These are phyloP conservation scores for Cynodonichthys magdalenae DNA, from an alignment of 2,797 vertebrate species.

Conservation along the genomic window DNA sequence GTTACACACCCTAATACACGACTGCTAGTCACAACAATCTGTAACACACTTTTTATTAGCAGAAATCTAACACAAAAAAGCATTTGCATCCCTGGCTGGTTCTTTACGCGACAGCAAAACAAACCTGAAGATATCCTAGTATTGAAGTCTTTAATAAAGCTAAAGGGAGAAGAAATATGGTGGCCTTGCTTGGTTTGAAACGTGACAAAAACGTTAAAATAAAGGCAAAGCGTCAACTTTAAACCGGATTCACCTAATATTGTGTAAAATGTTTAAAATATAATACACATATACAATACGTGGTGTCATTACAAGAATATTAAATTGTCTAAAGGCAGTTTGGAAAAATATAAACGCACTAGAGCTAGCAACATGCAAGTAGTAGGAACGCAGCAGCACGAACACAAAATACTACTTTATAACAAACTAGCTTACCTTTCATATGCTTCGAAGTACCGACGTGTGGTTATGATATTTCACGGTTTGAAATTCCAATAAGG, in stretches of 20 bases:
- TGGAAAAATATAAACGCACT: too few relatives aligned
- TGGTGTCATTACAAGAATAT: not conserved
- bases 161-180: not conserved
- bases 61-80: constrained; percentile 1
- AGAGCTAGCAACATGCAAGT: constrained; percentile 18
- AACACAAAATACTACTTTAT: not conserved
- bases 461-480: not conserved
- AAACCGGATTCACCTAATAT: not conserved
- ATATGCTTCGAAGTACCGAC: not conserved
- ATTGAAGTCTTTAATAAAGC: not conserved
- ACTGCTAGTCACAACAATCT: not conserved
- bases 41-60: not conserved
- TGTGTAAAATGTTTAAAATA: not conserved
- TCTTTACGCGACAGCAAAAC: not conserved
- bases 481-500: not conserved
- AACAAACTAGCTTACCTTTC: constrained; percentile 16
- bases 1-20: not conserved
- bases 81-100: not conserved
- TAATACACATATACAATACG: not conserved
- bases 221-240: not conserved
- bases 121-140: not conserved
- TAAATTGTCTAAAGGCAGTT: too few relatives aligned
- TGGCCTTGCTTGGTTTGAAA: too few relatives aligned
- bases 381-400: not conserved
- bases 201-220: not conserved